A percentile compares a stretch with the other conserved stretches of the same genome.
phyloP scores from a whole-genome alignment of 2,797 vertebrate species.

The Nannoperca obscura region DNA sequence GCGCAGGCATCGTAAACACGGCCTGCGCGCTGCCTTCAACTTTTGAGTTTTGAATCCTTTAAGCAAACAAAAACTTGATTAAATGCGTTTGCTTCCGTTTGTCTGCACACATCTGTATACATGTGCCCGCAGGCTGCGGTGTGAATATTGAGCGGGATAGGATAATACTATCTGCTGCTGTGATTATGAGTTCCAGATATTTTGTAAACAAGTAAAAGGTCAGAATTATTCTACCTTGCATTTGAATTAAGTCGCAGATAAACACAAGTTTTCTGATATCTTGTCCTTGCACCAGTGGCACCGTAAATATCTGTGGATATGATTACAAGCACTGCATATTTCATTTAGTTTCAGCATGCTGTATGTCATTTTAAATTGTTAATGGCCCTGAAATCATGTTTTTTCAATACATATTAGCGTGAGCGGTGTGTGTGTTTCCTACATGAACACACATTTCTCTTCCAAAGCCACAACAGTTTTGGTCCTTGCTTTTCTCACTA shows the following conservation, averaged over 20 bases:
- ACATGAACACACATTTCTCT: background rate
- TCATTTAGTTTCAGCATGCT: background rate
- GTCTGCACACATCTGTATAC: constrained; percentile 2
- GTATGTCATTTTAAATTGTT: background rate
- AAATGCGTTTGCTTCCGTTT: background rate
- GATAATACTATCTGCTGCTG: constrained; percentile 26
- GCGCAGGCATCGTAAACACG: constrained; percentile 2
- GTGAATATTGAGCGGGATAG: constrained; percentile 9
- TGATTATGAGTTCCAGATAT: constrained; percentile 34
- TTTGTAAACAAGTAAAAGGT: constrained; percentile 56
- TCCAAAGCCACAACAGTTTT: background rate
- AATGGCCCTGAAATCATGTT: background rate
- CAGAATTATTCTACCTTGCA: constrained; percentile 50
- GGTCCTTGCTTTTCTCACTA: background rate
- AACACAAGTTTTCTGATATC: constrained; percentile 24
- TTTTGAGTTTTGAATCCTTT: constrained; percentile 31
- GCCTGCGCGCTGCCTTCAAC: background rate
- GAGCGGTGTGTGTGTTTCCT: background rate
- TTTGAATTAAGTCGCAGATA: constrained; percentile 47
- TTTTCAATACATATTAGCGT: background rate
- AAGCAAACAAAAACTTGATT: constrained; percentile 28
- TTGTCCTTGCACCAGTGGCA: constrained; percentile 31
- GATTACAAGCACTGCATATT: constrained; percentile 7
- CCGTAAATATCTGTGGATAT: constrained; percentile 9
- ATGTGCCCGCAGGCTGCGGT: background rate